A percentile compares a stretch with the other conserved stretches of the same genome.
Evolutionary conservation across 2,797 vertebrate species (phyloP).

Genomic region (Cichlasoma orientale): DNA sequence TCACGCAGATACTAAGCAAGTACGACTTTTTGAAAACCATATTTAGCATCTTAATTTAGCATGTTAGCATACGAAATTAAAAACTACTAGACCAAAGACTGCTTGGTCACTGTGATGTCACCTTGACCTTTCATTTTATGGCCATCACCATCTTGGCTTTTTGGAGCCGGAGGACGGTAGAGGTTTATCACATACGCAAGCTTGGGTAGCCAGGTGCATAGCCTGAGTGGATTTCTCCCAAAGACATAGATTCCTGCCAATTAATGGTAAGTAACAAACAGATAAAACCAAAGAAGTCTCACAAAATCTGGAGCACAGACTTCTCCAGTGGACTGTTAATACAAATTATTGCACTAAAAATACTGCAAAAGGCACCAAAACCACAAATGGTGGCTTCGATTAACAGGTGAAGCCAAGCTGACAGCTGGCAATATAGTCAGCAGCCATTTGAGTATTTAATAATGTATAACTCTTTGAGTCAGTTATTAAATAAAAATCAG

Average conservation of each 20-base stretch:
- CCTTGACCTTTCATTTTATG: background rate
- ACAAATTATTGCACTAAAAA: background rate
- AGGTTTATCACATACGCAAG: background rate
- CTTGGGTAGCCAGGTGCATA: background rate
- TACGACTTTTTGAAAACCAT: background rate
- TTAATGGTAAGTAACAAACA: background rate
- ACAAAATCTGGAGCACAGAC: no score
- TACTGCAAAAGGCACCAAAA: background rate
- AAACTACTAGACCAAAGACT: background rate
- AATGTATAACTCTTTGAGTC: background rate
- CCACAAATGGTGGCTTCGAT: background rate
- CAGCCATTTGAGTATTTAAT: background rate
- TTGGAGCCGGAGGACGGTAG: background rate
- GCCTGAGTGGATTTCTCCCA: background rate
- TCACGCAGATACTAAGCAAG: background rate
- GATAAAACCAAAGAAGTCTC: background rate
- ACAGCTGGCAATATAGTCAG: fast-evolving
- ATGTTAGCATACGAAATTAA: background rate
- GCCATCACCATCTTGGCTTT: background rate
- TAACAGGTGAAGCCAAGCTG: background rate
- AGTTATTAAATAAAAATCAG: background rate
- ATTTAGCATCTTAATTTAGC: background rate
- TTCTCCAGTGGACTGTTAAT: no score
- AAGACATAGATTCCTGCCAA: background rate
- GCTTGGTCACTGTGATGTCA: background rate